Evolutionary conservation across 2,888 invertebrate species (phyloP).

Genomic region (Pasiphila rectangulata): DNA sequence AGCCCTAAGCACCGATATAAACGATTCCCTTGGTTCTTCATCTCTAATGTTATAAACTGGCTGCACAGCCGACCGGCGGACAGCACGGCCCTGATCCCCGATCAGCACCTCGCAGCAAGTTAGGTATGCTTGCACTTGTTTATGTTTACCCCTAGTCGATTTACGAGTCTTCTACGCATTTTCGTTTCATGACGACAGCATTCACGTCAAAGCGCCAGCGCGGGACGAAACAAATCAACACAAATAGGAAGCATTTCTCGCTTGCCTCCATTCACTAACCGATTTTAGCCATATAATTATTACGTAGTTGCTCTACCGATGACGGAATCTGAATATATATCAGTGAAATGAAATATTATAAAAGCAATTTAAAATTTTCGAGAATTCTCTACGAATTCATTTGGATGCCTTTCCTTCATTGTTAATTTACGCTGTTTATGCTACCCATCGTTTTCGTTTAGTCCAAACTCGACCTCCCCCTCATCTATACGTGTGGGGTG

Average conservation of each 20-base stretch:
- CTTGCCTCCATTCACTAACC: neutral
- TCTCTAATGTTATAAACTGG: no score
- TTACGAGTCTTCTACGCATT: constrained; percentile 35
- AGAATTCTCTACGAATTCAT: neutral
- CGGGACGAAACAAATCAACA: constrained; percentile 36
- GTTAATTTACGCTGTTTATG: constrained; percentile 4
- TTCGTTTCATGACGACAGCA: constrained; percentile 37
- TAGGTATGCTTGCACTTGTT: constrained; percentile 59
- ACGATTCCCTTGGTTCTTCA: no score
- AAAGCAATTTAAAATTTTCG: no score
- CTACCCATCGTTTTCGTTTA: constrained; percentile 8
- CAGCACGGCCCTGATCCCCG: constrained; percentile 53
- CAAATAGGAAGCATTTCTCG: constrained; percentile 1
- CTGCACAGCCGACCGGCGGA: constrained; percentile 55
- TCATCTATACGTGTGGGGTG: constrained; percentile 17
- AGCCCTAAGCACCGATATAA: no score
- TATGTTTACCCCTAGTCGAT: constrained; percentile 46
- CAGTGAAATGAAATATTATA: no score
- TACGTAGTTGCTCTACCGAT: neutral
- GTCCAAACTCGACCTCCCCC: constrained; percentile 16
- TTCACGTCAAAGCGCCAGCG: constrained; percentile 40
- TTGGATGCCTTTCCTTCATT: neutral
- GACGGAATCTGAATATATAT: no score
- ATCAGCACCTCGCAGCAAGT: constrained; percentile 36
- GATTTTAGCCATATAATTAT: neutral